Percentiles rank a stretch among this genome's conserved stretches.
Conservation (phyloP, 2,797 vertebrate genomes). For the Darevskia mixta region DNA sequence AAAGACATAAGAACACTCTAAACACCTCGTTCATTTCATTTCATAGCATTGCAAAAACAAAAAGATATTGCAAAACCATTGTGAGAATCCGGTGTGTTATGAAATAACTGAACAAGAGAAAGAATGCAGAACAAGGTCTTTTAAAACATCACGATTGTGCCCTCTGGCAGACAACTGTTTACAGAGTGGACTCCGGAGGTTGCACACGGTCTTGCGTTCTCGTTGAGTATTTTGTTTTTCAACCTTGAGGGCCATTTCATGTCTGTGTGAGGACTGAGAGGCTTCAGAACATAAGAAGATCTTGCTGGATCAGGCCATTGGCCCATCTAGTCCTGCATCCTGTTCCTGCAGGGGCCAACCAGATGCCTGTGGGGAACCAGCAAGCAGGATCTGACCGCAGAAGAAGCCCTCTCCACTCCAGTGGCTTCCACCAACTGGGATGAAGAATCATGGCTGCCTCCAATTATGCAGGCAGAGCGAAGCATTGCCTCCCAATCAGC, state of each 20-base stretch:
- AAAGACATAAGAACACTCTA: background rate
- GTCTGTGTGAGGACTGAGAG: background rate
- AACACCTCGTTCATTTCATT: accelerated
- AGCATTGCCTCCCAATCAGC: too few relatives aligned
- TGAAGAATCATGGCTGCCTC: too few relatives aligned
- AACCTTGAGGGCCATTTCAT: background rate
- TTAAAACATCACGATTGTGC: background rate
- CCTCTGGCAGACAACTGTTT: background rate
- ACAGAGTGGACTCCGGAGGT: background rate
- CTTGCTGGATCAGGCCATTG: too few relatives aligned
- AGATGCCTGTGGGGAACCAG: too few relatives aligned
- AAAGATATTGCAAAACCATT: background rate
- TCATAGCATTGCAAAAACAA: background rate
- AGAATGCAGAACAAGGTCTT: background rate
- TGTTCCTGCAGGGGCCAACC: too few relatives aligned
- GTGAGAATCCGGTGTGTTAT: background rate
- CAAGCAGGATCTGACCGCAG: too few relatives aligned
- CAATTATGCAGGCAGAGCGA: too few relatives aligned
- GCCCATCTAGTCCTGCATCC: too few relatives aligned
- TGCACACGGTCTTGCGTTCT: background rate
- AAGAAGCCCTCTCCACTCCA: too few relatives aligned
- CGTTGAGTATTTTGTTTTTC: background rate
- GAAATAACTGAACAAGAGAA: background rate
- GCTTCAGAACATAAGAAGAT: too few relatives aligned
- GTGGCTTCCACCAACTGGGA: too few relatives aligned